A percentile compares a stretch with the other conserved stretches of the same genome.
These are phyloP conservation scores for Syngnathoides biaculeatus DNA, from an alignment of 2,113 vertebrate species.

Conservation along the genomic window DNA sequence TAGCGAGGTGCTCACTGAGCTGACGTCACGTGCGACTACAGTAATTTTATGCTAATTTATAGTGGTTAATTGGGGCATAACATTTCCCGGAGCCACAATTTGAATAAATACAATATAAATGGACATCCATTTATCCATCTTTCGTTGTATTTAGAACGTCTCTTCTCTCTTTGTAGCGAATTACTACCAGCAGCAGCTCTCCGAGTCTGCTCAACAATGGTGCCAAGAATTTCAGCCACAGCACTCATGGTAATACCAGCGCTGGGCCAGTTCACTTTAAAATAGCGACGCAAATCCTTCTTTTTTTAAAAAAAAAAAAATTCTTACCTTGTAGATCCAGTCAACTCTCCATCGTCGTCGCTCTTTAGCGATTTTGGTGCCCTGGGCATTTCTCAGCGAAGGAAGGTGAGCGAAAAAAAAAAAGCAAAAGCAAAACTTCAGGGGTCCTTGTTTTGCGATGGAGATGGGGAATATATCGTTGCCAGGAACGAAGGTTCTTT, in stretches of 20 bases:
- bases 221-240: slow-evolving; percentile 91
- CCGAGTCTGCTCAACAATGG: slow-evolving; percentile 96
- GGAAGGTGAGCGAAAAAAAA: slow-evolving; percentile 81
- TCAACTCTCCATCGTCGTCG: slow-evolving; percentile 89
- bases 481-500: too few relatives aligned
- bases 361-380: slow-evolving; percentile 97
- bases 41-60: too few relatives aligned
- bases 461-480: background rate
- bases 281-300: background rate
- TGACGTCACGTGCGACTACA: too few relatives aligned
- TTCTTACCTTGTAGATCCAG: slow-evolving; percentile 75
- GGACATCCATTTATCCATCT: background rate
- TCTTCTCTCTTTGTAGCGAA: slow-evolving; percentile 77
- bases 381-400: slow-evolving; percentile 93
- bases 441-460: background rate
- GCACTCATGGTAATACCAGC: slow-evolving; percentile 83
- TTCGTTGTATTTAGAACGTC: slow-evolving; percentile 2
- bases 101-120: background rate
- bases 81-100: too few relatives aligned
- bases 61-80: too few relatives aligned
- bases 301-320: background rate
- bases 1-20: too few relatives aligned
- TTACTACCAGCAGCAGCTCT: slow-evolving; percentile 97
- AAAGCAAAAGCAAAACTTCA: background rate
- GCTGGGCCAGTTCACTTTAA: background rate